Percentiles rank a stretch among this genome's conserved stretches.
These are phyloP conservation scores for Temnothorax unifasciatus DNA, from an alignment of 2,888 invertebrate genomes.

Conservation along the genomic window DNA sequence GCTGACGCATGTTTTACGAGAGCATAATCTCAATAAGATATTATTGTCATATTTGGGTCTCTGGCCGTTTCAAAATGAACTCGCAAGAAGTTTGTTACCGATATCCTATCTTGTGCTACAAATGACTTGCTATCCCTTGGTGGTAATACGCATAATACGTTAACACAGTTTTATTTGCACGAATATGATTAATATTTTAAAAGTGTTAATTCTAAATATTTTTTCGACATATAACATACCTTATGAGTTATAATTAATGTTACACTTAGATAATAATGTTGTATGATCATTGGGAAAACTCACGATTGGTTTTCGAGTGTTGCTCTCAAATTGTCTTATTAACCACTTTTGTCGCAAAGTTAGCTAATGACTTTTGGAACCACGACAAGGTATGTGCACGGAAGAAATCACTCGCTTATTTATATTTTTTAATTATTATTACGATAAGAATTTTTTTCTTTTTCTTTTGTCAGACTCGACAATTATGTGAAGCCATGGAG, in stretches of 20 bases:
- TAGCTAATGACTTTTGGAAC: constrained; percentile 3
- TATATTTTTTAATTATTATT: neutral
- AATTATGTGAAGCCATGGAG: neutral
- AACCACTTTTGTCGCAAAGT: neutral
- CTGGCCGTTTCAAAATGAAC: neutral
- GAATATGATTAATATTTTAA: neutral
- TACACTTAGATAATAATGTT: neutral
- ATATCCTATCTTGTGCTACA: neutral
- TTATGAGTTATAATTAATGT: neutral
- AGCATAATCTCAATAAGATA: neutral
- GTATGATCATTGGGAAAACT: neutral
- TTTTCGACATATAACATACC: neutral
- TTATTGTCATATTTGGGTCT: neutral
- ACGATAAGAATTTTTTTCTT: neutral
- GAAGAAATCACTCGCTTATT: neutral
- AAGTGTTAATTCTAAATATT: neutral
- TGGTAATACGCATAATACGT: neutral
- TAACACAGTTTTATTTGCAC: neutral
- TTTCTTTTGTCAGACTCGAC: neutral
- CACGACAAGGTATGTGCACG: constrained; percentile 1
- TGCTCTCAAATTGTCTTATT: neutral
- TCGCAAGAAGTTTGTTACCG: neutral
- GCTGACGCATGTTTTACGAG: neutral
- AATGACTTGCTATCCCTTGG: neutral
- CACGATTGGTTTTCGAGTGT: neutral